Percentiles rank a stretch among this genome's conserved stretches.
These are phyloP conservation scores for Cherax quadricarinatus DNA, from an alignment of 1,140 invertebrate genomes.

Conservation along the genomic window DNA sequence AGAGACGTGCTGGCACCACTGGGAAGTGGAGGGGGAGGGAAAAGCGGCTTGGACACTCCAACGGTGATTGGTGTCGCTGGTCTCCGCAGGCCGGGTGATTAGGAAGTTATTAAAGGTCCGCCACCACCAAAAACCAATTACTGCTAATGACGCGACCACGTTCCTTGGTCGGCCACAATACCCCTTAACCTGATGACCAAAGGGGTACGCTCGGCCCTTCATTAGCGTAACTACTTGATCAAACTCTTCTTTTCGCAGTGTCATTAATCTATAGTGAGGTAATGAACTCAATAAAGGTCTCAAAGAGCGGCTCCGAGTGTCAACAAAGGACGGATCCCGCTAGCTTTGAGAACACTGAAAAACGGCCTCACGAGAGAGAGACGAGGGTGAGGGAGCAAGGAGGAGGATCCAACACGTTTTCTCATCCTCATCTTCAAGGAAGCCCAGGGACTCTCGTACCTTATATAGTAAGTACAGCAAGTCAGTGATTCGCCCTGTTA, in stretches of 20 bases:
- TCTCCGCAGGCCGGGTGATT: slow-evolving; percentile 23
- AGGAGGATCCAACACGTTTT: neutral
- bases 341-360: slow-evolving; percentile 30
- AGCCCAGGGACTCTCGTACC: no score
- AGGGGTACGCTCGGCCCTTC: slow-evolving; percentile 44
- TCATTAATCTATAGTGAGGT: slow-evolving; percentile 65
- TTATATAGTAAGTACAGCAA: no score
- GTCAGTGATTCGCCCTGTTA: no score
- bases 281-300: slow-evolving; percentile 52
- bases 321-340: slow-evolving; percentile 33
- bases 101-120: slow-evolving; percentile 48
- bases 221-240: slow-evolving; percentile 61
- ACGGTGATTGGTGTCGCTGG: neutral
- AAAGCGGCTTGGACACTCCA: neutral
- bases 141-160: slow-evolving; percentile 56
- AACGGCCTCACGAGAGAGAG: neutral
- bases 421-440: neutral
- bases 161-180: slow-evolving; percentile 45
- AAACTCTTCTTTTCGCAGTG: slow-evolving; percentile 60
- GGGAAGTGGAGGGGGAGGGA: no score
- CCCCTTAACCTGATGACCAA: slow-evolving; percentile 63
- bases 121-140: slow-evolving; percentile 68
- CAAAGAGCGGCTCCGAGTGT: slow-evolving; percentile 43
- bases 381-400: neutral
- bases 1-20: no score